Evolutionary conservation across 2,797 vertebrate genomes (phyloP).

Genomic region (Lepidocolaptes lacrymiger): DNA sequence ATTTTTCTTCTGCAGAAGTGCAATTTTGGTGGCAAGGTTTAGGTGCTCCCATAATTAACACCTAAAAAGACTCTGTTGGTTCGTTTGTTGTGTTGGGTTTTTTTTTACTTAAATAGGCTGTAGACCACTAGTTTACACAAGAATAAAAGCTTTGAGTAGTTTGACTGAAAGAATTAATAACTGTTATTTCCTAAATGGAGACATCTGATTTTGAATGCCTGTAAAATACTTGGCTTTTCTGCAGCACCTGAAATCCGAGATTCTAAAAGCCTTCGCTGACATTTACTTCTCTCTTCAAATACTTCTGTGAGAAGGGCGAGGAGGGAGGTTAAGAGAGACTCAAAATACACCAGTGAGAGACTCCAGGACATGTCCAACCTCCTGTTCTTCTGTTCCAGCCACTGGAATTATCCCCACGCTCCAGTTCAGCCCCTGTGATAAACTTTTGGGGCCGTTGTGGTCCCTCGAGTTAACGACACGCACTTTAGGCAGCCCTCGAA

Average conservation of each 20-base stretch:
- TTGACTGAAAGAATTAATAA: conserved; percentile 43
- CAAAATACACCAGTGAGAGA: background rate
- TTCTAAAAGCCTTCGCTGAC: conserved; percentile 24
- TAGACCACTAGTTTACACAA: background rate
- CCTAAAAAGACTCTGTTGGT: background rate
- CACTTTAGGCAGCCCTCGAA: conserved; percentile 1
- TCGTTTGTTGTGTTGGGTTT: background rate
- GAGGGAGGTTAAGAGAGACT: conserved; percentile 33
- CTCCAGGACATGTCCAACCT: conserved; percentile 27
- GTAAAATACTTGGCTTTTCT: background rate
- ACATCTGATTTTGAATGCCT: background rate
- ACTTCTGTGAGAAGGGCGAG: background rate
- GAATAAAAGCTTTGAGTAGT: conserved; percentile 6
- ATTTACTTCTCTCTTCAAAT: conserved; percentile 18
- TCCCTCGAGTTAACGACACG: conserved; percentile 13
- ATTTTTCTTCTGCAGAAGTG: background rate
- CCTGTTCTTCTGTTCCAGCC: background rate
- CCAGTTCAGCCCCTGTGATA: conserved; percentile 26
- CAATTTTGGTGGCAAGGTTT: background rate
- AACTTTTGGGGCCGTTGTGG: conserved; percentile 20
- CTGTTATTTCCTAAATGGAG: conserved; percentile 41
- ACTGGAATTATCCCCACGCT: background rate
- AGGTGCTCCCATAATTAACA: background rate
- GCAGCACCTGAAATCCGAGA: background rate
- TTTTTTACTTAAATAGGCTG: background rate